Conservation (phyloP, 2,888 invertebrate genomes). For the Scaptomyza tumidula region DNA sequence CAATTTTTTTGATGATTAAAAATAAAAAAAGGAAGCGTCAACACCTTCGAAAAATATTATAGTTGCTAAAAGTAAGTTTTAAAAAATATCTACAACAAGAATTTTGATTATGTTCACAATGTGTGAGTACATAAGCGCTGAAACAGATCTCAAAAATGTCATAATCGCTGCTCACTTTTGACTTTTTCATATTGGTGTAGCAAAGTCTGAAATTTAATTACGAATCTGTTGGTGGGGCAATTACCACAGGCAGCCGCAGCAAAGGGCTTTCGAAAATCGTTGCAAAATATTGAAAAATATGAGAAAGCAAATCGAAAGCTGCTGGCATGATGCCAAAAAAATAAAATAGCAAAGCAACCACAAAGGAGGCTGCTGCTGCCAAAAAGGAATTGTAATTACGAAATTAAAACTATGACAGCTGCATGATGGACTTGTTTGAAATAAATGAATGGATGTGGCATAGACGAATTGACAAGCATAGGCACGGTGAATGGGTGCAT, state of each 20-base stretch:
- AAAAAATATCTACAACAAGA: no score
- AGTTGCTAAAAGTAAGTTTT: no score
- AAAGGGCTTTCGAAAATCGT: constrained; percentile 69
- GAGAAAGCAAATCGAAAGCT: constrained; percentile 27
- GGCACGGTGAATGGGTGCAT: constrained; percentile 6
- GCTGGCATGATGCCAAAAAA: constrained; percentile 58
- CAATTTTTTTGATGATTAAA: no score
- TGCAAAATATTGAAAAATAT: constrained; percentile 61
- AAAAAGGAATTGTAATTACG: constrained; percentile 73
- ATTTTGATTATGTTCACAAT: neutral
- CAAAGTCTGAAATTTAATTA: constrained; percentile 53
- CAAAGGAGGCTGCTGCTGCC: constrained; percentile 24
- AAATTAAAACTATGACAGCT: constrained; percentile 74
- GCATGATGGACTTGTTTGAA: constrained; percentile 76
- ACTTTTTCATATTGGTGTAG: neutral
- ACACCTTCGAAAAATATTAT: no score
- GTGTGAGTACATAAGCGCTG: neutral
- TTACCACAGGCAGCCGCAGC: constrained; percentile 53
- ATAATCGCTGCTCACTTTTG: neutral
- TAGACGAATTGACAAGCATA: constrained; percentile 62
- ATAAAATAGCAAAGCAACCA: constrained; percentile 9
- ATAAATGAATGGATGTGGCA: constrained; percentile 66
- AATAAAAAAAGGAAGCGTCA: no score
- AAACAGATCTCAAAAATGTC: neutral
- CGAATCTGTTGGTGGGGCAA: constrained; percentile 49